A percentile compares a stretch with the other conserved stretches of the same genome.
These are phyloP conservation scores for Poicephalus gulielmi DNA, from an alignment of 2,113 vertebrate species.

Conservation along the genomic window DNA sequence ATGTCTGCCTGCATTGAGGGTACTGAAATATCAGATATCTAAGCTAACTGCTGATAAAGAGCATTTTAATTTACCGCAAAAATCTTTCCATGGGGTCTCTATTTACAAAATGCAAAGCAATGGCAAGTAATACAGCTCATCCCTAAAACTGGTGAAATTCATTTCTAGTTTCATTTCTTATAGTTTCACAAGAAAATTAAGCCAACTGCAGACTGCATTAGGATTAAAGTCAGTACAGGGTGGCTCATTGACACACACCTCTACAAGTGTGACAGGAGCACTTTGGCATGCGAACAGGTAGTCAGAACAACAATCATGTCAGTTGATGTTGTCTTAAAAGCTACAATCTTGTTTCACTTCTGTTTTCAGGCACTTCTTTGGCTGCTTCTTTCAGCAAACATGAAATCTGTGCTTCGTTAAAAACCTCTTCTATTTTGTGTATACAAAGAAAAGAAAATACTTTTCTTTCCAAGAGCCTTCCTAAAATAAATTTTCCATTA, in stretches of 20 bases:
- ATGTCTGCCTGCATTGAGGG: background rate
- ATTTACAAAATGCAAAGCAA: background rate
- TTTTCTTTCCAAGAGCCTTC: background rate
- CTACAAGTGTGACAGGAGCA: background rate
- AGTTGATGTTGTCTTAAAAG: constrained; percentile 1
- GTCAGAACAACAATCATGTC: background rate
- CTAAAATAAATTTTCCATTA: background rate
- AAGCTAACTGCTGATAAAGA: background rate
- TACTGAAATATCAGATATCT: background rate
- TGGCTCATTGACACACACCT: background rate
- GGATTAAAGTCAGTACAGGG: background rate
- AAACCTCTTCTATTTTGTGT: background rate
- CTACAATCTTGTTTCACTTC: background rate
- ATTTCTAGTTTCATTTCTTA: background rate
- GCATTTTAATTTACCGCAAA: background rate
- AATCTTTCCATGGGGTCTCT: background rate
- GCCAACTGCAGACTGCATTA: background rate
- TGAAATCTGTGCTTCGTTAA: constrained; percentile 12
- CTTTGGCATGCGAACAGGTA: background rate
- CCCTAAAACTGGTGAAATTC: background rate
- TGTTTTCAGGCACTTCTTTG: constrained; percentile 1
- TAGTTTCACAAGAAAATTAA: background rate
- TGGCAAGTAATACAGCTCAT: background rate
- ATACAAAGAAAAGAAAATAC: background rate
- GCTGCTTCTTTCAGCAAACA: background rate